These are phyloP conservation scores for Steinernema carpocapsae DNA, from an alignment of 2,888 invertebrate genomes.

Conservation along the genomic window DNA sequence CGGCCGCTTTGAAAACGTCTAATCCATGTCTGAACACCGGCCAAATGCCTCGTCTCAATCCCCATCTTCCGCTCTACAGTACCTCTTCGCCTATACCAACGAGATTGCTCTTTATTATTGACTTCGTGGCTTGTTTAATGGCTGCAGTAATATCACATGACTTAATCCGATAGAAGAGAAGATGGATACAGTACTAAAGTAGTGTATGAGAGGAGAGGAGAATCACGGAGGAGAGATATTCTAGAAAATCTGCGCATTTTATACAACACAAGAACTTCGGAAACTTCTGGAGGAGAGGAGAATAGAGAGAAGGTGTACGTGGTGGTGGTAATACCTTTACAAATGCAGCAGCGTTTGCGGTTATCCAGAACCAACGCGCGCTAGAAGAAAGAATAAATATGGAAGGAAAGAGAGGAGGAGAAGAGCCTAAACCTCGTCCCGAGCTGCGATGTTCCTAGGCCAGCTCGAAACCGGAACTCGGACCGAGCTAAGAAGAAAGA, in stretches of 20 bases:
- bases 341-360: constrained; percentile 25
- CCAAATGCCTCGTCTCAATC: too few species aligned
- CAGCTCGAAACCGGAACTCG: constrained; percentile 24
- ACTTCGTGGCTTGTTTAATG: background rate
- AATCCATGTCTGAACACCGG: too few species aligned
- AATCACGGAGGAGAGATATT: background rate
- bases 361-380: constrained; percentile 33
- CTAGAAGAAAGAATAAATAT: constrained; percentile 17
- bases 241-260: constrained; percentile 34
- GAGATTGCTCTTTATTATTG: constrained; percentile 7
- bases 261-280: constrained; percentile 12
- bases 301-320: background rate
- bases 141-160: constrained; percentile 24
- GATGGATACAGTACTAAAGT: too few species aligned
- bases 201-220: constrained; percentile 3
- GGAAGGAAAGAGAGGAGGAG: too few species aligned
- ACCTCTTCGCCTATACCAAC: background rate
- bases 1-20: too few species aligned
- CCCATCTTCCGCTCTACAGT: too few species aligned
- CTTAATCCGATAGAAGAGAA: background rate
- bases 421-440: background rate
- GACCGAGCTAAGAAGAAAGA: constrained; percentile 3
- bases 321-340: background rate
- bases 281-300: background rate
- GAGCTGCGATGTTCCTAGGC: constrained; percentile 12